phyloP scores from a whole-genome alignment of 2,888 invertebrate species.

The Cinara cedri region DNA sequence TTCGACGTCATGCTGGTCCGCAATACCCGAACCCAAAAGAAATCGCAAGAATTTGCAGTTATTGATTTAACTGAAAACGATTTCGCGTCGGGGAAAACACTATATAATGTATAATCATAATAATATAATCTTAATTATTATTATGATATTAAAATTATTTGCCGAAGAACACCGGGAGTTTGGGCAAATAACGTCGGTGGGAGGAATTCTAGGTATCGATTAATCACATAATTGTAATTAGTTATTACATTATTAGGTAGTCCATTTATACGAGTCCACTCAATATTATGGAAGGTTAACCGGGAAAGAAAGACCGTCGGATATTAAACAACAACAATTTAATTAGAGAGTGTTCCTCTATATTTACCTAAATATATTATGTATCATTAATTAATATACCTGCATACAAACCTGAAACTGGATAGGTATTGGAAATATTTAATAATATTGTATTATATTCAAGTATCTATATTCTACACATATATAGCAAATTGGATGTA shows the following conservation, averaged over 20 bases:
- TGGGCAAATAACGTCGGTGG: neutral
- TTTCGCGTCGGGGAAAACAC: neutral
- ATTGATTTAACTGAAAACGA: neutral
- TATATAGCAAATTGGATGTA: no score
- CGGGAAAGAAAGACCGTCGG: conserved; percentile 14
- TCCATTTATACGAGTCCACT: no score
- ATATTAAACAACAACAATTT: neutral
- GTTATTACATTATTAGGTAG: neutral
- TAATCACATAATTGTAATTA: neutral
- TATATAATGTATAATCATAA: no score
- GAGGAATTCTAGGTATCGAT: neutral
- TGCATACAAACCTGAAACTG: no score
- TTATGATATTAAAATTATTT: conserved; percentile 10
- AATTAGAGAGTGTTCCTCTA: no score
- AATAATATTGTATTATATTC: no score
- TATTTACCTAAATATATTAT: no score
- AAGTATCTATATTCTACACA: no score
- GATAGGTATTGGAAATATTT: no score
- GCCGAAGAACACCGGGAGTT: neutral
- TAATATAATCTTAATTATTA: conserved; percentile 5
- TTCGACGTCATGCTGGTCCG: neutral
- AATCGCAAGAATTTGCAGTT: neutral
- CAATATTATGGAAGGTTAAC: conserved; percentile 2
- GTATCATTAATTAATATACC: no score
- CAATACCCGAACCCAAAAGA: neutral